Evolutionary conservation across 2,797 vertebrate genomes (phyloP).

Genomic region (Tapirus indicus): DNA sequence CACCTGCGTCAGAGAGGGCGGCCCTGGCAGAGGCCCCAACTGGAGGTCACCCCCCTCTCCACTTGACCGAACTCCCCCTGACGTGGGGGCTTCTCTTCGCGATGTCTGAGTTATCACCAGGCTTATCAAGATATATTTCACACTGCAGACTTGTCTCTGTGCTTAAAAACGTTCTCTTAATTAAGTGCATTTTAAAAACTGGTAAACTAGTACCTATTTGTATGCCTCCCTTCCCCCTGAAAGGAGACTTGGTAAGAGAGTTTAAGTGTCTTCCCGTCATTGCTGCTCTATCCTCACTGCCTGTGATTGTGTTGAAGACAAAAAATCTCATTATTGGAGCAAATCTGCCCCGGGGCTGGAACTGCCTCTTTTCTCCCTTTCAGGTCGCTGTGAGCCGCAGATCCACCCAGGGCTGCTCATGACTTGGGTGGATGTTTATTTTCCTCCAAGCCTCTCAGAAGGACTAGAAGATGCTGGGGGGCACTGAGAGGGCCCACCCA

Average conservation of each 20-base stretch:
- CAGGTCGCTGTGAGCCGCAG: not conserved
- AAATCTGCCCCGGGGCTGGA: not conserved
- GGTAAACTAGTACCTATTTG: not conserved
- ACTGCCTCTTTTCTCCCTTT: not conserved
- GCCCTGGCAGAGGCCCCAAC: not conserved
- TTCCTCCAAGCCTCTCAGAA: not conserved
- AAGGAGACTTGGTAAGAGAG: not conserved
- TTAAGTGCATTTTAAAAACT: not conserved
- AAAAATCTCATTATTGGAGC: not conserved
- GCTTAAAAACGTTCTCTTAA: not conserved
- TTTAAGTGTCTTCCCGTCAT: not conserved
- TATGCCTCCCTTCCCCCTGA: not conserved
- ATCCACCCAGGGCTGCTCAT: not conserved
- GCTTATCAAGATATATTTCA: not conserved
- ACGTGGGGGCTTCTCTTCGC: accelerated
- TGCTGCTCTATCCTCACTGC: not conserved
- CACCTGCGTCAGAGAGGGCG: accelerated
- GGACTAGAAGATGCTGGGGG: not conserved
- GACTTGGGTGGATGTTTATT: not conserved
- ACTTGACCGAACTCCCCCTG: too few relatives aligned
- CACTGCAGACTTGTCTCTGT: not conserved
- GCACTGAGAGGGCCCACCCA: accelerated
- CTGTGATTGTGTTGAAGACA: not conserved
- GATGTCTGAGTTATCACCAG: too few relatives aligned
- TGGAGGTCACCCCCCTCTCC: too few relatives aligned